phyloP scores from a whole-genome alignment of 2,888 invertebrate genomes.

The Thysanoteuthis rhombus region DNA sequence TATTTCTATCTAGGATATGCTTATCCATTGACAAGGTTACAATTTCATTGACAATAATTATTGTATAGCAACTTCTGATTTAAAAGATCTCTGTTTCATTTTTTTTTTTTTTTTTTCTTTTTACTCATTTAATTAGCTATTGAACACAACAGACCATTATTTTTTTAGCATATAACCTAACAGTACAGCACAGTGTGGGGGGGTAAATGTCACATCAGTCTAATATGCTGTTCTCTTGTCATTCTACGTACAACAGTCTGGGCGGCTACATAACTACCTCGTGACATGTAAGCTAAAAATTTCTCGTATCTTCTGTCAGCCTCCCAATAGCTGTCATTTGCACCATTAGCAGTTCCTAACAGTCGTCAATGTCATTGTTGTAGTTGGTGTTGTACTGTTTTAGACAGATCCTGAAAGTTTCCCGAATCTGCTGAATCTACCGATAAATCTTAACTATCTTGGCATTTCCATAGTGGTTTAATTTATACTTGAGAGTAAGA shows the following conservation, averaged over 20 bases:
- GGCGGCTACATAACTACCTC: conserved; percentile 21
- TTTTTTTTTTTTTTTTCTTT: background rate
- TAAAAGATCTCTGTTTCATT: background rate
- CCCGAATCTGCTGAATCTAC: background rate
- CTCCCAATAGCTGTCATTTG: background rate
- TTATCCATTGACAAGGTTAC: background rate
- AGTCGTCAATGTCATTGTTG: background rate
- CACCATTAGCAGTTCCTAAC: background rate
- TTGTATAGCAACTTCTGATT: too few species aligned
- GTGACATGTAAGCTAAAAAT: conserved; percentile 26
- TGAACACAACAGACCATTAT: background rate
- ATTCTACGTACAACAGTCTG: conserved; percentile 21
- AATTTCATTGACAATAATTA: background rate
- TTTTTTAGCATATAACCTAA: background rate
- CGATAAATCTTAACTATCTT: background rate
- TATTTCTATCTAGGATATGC: background rate
- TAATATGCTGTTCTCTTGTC: background rate
- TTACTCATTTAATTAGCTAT: background rate
- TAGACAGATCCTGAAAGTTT: background rate
- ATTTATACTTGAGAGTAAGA: background rate
- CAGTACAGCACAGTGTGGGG: background rate
- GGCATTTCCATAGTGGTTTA: background rate
- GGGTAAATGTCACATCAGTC: background rate
- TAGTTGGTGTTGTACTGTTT: background rate
- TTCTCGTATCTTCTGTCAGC: background rate